Conservation (phyloP, 2,888 invertebrate genomes). For the Phrixothrix hirtus region DNA sequence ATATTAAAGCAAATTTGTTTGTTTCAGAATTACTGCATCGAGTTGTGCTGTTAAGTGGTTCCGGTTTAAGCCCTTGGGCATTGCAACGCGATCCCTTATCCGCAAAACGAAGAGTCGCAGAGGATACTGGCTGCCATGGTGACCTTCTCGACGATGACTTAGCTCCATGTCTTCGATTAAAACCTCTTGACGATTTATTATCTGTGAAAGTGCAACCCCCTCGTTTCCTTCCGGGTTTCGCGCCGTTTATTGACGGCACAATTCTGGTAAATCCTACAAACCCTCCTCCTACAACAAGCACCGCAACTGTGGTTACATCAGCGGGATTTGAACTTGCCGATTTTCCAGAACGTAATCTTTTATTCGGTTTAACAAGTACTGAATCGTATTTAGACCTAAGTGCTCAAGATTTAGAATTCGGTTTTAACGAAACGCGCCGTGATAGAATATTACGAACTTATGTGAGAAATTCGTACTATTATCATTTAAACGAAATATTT, state of each 20-base stretch:
- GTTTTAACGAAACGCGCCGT: conserved; percentile 85
- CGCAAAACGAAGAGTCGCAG: conserved; percentile 79
- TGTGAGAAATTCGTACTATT: conserved; percentile 92
- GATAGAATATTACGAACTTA: conserved; percentile 88
- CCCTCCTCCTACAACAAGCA: conserved; percentile 57
- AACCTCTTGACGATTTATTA: conserved; percentile 74
- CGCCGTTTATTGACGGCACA: conserved; percentile 93
- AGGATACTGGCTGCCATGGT: conserved; percentile 82
- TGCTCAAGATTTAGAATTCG: conserved; percentile 85
- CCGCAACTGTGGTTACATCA: conserved; percentile 68
- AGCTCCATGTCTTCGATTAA: conserved; percentile 81
- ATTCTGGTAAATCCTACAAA: conserved; percentile 69
- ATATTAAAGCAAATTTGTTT: conserved; percentile 27
- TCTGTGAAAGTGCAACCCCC: conserved; percentile 78
- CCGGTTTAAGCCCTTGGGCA: conserved; percentile 90
- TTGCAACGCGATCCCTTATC: conserved; percentile 81
- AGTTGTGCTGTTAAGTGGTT: conserved; percentile 86
- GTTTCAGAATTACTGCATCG: conserved; percentile 83
- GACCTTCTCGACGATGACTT: conserved; percentile 81
- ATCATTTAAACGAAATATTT: conserved; percentile 93
- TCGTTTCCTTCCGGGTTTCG: conserved; percentile 84
- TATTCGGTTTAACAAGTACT: conserved; percentile 82
- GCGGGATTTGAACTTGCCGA: conserved; percentile 81
- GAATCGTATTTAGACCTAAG: conserved; percentile 82
- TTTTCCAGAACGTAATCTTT: conserved; percentile 78